Conservation (phyloP, 1,140 invertebrate species). For the Stegodyphus dumicola region DNA sequence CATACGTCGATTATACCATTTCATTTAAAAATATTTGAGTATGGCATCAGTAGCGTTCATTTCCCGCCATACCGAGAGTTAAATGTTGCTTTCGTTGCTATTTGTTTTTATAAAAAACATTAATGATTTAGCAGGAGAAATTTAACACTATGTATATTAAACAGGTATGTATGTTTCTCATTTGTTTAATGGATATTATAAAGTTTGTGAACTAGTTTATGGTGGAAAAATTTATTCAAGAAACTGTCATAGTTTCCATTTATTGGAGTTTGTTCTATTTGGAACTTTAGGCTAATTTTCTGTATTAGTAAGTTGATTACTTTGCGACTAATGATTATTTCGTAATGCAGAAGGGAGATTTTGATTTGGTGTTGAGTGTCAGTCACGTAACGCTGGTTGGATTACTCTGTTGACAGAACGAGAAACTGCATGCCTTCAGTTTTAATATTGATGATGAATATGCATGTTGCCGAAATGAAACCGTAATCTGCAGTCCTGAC, state of each 20-base stretch:
- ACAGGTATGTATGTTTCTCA: constrained; percentile 15
- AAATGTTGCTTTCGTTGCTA: constrained; percentile 57
- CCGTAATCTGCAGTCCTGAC: too few species aligned
- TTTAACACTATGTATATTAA: constrained; percentile 54
- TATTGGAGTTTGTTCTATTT: not conserved
- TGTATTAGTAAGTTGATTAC: not conserved
- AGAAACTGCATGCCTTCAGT: too few species aligned
- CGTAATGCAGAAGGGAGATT: not conserved
- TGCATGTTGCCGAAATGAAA: too few species aligned
- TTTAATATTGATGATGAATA: too few species aligned
- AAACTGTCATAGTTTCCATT: not conserved
- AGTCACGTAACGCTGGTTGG: too few species aligned
- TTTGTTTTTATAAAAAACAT: constrained; percentile 51
- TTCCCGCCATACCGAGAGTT: constrained; percentile 59
- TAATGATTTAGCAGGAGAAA: constrained; percentile 47
- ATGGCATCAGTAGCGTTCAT: constrained; percentile 47
- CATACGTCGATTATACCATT: not conserved
- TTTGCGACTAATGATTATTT: too few species aligned
- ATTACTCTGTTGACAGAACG: too few species aligned
- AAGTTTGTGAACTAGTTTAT: not conserved
- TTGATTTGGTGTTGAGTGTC: not conserved
- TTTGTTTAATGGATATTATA: not conserved
- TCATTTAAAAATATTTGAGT: not conserved
- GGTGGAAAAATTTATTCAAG: not conserved
- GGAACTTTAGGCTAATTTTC: not conserved